Evolutionary conservation across 2,888 invertebrate species (phyloP), one percentile per base, ranked within the genome.

Genomic region (Spicauda simplicius): DNA sequence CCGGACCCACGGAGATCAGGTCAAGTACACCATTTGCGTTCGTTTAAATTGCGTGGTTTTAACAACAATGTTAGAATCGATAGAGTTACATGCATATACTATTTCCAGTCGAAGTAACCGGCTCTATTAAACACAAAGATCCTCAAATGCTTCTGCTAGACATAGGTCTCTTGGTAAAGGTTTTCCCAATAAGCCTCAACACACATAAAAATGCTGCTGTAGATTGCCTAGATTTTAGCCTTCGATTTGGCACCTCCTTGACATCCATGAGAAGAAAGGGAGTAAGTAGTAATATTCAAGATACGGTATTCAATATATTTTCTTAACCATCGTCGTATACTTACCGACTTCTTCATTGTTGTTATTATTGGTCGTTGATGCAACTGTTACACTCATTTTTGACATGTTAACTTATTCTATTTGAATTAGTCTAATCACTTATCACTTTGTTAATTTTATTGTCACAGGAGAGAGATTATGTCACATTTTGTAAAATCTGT

Each of bases 281-380:
- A n/a, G n/a, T n/a, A n/a, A n/a, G n/a, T n/a, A n/a, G n/a, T n/a
- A n/a, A n/a, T n/a, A n/a, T n/a, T n/a, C n/a, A n/a, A n/a, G n/a
- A n/a, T 25, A 25, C 25, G 25, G 25, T 25, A 25, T 25, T 5
- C 37, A 37, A 37, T 12, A 4, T 37, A 37, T 37, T 12, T 37
- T 37, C 4, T 37, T 48, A 25, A 54, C 19, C n/a, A 53, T 61
- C 62, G n/a, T 20, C 54, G 66, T 12, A 33, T 72, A 88, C 91
- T 91, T 84, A 91, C 91, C 90, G 69, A 87, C 81, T 80, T 90
- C 91, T 71, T 88, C 90, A 74, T 81, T 12, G 37, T 37, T 87
- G 75, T 81, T 82, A 71, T 69, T 69, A 59, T 69, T 72, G 63
- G 62, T 69, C 6, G 73, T 80, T 12, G 86, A 74, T 52, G 85